A percentile compares a stretch with the other conserved stretches of the same genome.
Conservation (phyloP, 1,140 invertebrate species). For the Drosophila kepulauana region DNA sequence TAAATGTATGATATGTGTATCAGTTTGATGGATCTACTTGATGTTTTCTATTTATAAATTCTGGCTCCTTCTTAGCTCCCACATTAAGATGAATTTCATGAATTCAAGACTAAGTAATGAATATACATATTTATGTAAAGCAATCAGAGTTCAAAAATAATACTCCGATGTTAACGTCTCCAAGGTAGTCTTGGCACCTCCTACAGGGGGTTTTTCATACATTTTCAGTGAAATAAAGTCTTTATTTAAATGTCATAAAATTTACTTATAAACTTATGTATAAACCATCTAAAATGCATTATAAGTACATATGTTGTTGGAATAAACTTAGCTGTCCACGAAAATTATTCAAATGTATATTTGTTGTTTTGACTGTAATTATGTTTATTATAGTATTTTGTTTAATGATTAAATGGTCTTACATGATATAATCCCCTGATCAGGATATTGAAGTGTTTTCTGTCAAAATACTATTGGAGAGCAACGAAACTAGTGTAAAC, state of each 20-base stretch:
- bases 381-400: conserved; percentile 33
- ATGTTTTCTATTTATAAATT: not conserved
- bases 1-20: conserved; percentile 19
- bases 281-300: conserved; percentile 69
- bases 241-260: conserved; percentile 73
- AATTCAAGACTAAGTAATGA: too few relatives aligned
- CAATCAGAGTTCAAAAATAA: too few relatives aligned
- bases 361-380: conserved; percentile 45
- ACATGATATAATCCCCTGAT: conserved; percentile 32
- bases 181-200: not conserved
- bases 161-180: not conserved
- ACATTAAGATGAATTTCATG: not conserved
- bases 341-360: conserved; percentile 53
- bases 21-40: not conserved
- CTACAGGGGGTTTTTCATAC: conserved; percentile 6
- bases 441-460: conserved; percentile 38
- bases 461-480: conserved; percentile 44
- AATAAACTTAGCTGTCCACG: conserved; percentile 54
- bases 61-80: not conserved
- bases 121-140: too few relatives aligned
- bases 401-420: conserved; percentile 32
- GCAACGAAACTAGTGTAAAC: conserved; percentile 39
- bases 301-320: conserved; percentile 72
- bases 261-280: conserved; percentile 66
- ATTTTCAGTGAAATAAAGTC: conserved; percentile 61